phyloP scores from a whole-genome alignment of 2,113 vertebrate genomes.

The Chloebia gouldiae region DNA sequence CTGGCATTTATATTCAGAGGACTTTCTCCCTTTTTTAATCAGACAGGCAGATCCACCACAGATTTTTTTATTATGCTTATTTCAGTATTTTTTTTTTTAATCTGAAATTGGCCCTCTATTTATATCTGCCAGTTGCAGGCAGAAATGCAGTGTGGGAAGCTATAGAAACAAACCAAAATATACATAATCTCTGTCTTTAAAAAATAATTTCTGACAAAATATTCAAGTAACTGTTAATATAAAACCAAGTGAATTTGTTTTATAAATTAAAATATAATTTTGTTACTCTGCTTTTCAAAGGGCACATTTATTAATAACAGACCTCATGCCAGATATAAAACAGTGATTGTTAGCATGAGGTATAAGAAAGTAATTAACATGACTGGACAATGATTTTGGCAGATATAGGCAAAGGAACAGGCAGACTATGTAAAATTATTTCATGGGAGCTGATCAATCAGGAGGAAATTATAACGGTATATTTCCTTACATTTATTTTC shows the following conservation, averaged over 20 bases:
- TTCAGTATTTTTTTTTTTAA: not conserved
- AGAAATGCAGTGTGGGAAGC: not conserved
- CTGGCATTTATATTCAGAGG: not conserved
- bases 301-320: not conserved
- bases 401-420: not conserved
- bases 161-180: not conserved
- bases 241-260: not conserved
- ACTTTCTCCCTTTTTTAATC: conserved; percentile 1
- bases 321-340: not conserved
- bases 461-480: not conserved
- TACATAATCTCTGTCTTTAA: not conserved
- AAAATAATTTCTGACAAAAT: not conserved
- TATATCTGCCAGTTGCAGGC: not conserved
- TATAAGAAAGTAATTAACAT: not conserved
- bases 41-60: not conserved
- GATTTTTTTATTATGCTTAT: not conserved
- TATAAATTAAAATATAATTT: not conserved
- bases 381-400: not conserved
- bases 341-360: not conserved
- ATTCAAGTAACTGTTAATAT: not conserved
- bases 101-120: not conserved
- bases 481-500: conserved; percentile 34
- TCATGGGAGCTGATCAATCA: not conserved
- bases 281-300: not conserved
- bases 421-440: not conserved